A percentile compares a stretch with the other conserved stretches of the same genome.
Evolutionary conservation across 2,113 vertebrate species (phyloP).

Genomic region (Scomber japonicus): DNA sequence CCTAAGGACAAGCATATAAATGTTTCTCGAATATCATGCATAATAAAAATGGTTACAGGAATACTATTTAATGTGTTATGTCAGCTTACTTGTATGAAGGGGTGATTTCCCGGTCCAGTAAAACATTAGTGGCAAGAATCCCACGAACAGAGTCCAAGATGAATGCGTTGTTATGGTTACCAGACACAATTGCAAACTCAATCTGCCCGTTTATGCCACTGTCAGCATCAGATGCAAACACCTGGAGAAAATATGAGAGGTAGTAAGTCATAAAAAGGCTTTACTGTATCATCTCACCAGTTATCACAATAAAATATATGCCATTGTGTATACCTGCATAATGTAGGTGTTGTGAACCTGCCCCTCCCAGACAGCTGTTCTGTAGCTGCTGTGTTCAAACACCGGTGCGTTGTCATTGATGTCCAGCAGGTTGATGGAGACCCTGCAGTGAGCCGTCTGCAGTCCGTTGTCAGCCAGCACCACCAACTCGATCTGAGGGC

Average conservation of each 20-base stretch:
- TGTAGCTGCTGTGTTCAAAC: slow-evolving; percentile 88
- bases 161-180: slow-evolving; percentile 88
- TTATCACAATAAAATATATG: neutral
- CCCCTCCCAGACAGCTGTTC: slow-evolving; percentile 88
- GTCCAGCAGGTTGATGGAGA: slow-evolving; percentile 88
- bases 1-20: no score
- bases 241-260: slow-evolving; percentile 74
- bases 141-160: slow-evolving; percentile 87
- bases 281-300: neutral
- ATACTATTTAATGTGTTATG: neutral
- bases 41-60: neutral
- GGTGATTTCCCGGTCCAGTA: slow-evolving; percentile 88
- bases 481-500: slow-evolving; percentile 82
- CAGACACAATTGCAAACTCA: slow-evolving; percentile 90
- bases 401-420: slow-evolving; percentile 89
- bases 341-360: slow-evolving; percentile 84
- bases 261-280: neutral
- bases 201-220: slow-evolving; percentile 87
- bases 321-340: slow-evolving; percentile 86
- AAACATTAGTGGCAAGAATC: slow-evolving; percentile 84
- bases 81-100: slow-evolving; percentile 89
- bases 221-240: slow-evolving; percentile 91
- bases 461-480: slow-evolving; percentile 86
- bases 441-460: slow-evolving; percentile 84
- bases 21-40: neutral